phyloP scores from a whole-genome alignment of 2,797 vertebrate genomes.

The Triplophysa bombifrons region DNA sequence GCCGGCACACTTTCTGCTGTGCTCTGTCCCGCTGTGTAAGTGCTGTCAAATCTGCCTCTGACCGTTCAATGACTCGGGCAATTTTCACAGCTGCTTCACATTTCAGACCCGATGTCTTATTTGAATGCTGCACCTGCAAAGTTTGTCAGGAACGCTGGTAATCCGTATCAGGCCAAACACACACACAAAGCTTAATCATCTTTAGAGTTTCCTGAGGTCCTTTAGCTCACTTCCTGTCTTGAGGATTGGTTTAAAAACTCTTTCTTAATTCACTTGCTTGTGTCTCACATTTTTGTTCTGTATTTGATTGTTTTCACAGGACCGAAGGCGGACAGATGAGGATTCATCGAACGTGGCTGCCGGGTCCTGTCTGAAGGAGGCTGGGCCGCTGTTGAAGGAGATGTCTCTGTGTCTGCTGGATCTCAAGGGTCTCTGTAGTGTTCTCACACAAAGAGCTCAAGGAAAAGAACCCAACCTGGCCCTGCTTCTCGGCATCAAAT shows the following conservation, averaged over 20 bases:
- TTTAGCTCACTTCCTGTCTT: too few relatives aligned
- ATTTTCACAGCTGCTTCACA: slow-evolving; percentile 10
- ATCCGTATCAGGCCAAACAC: slow-evolving; percentile 4
- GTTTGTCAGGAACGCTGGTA: neutral
- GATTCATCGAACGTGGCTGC: slow-evolving; percentile 55
- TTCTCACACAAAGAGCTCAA: slow-evolving; percentile 90
- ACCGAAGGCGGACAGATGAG: slow-evolving; percentile 78
- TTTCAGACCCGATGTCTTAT: neutral
- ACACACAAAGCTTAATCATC: slow-evolving; percentile 1
- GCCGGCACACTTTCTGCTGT: neutral
- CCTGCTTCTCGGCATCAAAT: slow-evolving; percentile 91
- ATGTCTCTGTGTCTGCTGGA: slow-evolving; percentile 94
- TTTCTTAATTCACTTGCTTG: neutral
- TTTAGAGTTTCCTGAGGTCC: neutral
- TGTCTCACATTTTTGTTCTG: neutral
- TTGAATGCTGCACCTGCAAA: neutral
- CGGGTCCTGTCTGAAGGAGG: slow-evolving; percentile 67
- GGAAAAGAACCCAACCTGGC: slow-evolving; percentile 95
- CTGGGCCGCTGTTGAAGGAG: slow-evolving; percentile 87
- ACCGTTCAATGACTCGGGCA: neutral
- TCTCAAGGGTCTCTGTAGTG: slow-evolving; percentile 91
- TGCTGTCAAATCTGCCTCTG: slow-evolving; percentile 3
- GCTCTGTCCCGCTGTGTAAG: neutral
- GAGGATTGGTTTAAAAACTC: neutral
- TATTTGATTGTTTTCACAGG: slow-evolving; percentile 59